These are phyloP conservation scores for Morinoia aosen DNA, from an alignment of 2,888 invertebrate genomes.

Conservation along the genomic window DNA sequence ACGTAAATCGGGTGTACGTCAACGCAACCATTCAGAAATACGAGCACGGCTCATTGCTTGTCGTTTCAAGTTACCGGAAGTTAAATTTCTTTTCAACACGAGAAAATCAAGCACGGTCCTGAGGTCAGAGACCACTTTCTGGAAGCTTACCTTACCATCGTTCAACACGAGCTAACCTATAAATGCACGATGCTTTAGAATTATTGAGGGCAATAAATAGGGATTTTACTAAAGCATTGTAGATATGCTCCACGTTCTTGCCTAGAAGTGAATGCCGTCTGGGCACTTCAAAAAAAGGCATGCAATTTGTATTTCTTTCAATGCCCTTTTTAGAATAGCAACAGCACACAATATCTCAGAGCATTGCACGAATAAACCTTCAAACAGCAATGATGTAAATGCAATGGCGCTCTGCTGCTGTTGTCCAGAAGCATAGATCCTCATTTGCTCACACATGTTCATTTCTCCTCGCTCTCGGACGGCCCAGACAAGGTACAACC, in stretches of 20 bases:
- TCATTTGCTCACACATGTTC: background rate
- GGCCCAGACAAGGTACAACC: background rate
- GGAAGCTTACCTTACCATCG: background rate
- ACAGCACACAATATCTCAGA: background rate
- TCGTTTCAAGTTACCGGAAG: background rate
- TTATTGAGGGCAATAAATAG: background rate
- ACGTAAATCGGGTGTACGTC: background rate
- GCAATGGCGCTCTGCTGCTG: background rate
- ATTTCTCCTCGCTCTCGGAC: background rate
- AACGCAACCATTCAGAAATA: background rate
- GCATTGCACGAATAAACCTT: background rate
- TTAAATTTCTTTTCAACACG: background rate
- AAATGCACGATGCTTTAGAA: background rate
- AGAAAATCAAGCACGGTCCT: too few species aligned
- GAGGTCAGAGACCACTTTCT: too few species aligned
- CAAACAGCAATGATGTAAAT: too few species aligned
- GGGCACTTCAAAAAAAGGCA: background rate
- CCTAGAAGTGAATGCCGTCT: background rate
- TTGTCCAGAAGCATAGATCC: background rate
- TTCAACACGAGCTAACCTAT: background rate
- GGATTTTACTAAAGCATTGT: background rate
- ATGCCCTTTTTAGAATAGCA: background rate
- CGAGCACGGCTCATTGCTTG: background rate
- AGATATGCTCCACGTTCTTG: background rate
- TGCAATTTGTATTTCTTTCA: background rate